Evolutionary conservation across 2,888 invertebrate species (phyloP).

Genomic region (Charanyca ferruginea): DNA sequence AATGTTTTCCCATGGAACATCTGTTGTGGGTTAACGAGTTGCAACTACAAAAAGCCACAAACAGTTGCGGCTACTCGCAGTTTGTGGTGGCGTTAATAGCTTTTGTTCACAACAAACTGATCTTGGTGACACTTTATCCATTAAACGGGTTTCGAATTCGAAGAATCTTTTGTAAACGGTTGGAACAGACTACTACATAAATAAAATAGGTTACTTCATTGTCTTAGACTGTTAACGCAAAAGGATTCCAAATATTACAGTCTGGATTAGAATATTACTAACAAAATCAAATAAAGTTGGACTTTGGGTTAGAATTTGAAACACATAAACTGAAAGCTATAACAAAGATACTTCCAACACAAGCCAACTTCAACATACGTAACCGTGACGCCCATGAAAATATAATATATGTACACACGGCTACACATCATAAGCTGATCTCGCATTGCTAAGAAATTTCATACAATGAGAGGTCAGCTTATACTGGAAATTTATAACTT

Average conservation of each 20-base stretch:
- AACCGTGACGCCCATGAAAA: too few relatives aligned
- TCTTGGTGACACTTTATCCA: slow-evolving; percentile 46
- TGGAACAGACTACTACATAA: neutral
- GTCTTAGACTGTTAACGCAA: neutral
- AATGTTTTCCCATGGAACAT: slow-evolving; percentile 41
- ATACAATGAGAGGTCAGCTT: too few relatives aligned
- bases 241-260: neutral
- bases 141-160: slow-evolving; percentile 10
- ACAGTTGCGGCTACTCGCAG: slow-evolving; percentile 40
- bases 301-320: too few relatives aligned
- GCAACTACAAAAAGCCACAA: slow-evolving; percentile 55
- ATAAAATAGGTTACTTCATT: neutral
- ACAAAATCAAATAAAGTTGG: too few relatives aligned
- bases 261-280: neutral
- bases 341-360: too few relatives aligned
- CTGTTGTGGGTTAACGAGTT: slow-evolving; percentile 56
- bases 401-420: too few relatives aligned
- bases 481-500: too few relatives aligned
- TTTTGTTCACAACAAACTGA: slow-evolving; percentile 59
- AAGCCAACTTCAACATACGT: too few relatives aligned
- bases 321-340: too few relatives aligned
- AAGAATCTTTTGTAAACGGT: slow-evolving; percentile 32
- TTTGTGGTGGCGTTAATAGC: slow-evolving; percentile 50
- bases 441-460: too few relatives aligned
- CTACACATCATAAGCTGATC: too few relatives aligned